Evolutionary conservation across 92 coral and sea anemone genomes (phyloP).

Genomic region (Phenganax stokvisi): DNA sequence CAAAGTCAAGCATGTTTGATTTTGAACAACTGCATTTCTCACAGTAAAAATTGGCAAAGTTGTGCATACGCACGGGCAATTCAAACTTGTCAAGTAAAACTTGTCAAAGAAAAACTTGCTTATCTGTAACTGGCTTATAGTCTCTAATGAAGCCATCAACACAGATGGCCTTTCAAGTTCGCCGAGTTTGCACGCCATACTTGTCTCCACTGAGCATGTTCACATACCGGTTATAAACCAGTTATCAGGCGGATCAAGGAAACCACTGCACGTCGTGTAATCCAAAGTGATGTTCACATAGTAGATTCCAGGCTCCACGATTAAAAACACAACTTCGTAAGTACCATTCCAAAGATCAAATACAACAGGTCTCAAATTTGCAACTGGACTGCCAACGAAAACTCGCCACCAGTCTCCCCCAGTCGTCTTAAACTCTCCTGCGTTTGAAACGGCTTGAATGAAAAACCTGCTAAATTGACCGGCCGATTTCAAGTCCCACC

Average conservation of each 20-base stretch:
- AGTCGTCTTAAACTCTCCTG: conserved; percentile 57
- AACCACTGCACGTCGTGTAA: conserved; percentile 84
- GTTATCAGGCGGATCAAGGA: conserved; percentile 71
- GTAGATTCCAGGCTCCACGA: conserved; percentile 83
- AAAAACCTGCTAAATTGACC: conserved; percentile 91
- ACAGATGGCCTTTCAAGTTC: too few species aligned
- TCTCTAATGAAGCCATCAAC: too few species aligned
- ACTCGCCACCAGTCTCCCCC: conserved; percentile 98
- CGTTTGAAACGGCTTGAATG: conserved; percentile 62
- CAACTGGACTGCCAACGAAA: conserved; percentile 61
- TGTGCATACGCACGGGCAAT: too few species aligned
- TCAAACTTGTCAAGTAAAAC: too few species aligned
- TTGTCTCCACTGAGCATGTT: too few species aligned
- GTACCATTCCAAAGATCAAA: conserved; percentile 78
- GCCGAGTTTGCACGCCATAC: too few species aligned
- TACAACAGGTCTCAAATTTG: conserved; percentile 66
- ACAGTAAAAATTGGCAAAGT: too few species aligned
- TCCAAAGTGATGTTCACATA: conserved; percentile 70
- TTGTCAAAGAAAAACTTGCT: too few species aligned
- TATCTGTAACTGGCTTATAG: too few species aligned
- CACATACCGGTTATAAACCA: conserved; percentile 81
- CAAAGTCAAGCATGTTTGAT: too few species aligned
- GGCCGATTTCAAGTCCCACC: conserved; percentile 62
- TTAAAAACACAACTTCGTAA: conserved; percentile 76
- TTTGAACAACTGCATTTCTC: too few species aligned